Conservation (phyloP, 2,797 vertebrate genomes). For the Halcyon badia region DNA sequence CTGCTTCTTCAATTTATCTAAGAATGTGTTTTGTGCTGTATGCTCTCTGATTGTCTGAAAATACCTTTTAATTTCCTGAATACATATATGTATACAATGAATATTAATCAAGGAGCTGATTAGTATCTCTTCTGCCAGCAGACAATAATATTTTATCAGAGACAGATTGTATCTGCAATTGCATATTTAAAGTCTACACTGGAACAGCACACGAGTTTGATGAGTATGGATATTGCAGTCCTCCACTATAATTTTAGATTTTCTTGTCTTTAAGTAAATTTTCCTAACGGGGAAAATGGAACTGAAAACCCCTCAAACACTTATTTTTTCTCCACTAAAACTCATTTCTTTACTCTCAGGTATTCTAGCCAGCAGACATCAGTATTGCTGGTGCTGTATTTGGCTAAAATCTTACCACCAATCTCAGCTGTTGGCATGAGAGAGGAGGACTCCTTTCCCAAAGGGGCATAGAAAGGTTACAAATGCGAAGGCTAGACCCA, state of each 20-base stretch:
- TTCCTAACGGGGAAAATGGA: neutral
- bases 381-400: neutral
- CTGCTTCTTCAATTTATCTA: conserved; percentile 21
- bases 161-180: conserved; percentile 27
- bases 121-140: conserved; percentile 54
- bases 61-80: conserved; percentile 57
- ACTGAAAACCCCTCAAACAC: neutral
- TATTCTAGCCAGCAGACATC: neutral
- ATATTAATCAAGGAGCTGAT: conserved; percentile 70
- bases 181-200: conserved; percentile 9
- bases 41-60: conserved; percentile 50
- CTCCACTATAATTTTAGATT: neutral
- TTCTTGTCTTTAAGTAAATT: neutral
- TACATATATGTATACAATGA: conserved; percentile 59
- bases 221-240: neutral
- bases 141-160: conserved; percentile 49
- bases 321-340: neutral
- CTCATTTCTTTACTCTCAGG: neutral
- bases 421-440: neutral
- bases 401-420: neutral
- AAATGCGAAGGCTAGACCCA: neutral
- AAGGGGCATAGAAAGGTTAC: neutral
- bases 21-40: conserved; percentile 1
- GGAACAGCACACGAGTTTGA: neutral
- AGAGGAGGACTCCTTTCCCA: neutral